Evolutionary conservation across 2,888 invertebrate genomes (phyloP), one percentile per base, ranked within the genome.

Genomic region (Quadriops clusia): DNA sequence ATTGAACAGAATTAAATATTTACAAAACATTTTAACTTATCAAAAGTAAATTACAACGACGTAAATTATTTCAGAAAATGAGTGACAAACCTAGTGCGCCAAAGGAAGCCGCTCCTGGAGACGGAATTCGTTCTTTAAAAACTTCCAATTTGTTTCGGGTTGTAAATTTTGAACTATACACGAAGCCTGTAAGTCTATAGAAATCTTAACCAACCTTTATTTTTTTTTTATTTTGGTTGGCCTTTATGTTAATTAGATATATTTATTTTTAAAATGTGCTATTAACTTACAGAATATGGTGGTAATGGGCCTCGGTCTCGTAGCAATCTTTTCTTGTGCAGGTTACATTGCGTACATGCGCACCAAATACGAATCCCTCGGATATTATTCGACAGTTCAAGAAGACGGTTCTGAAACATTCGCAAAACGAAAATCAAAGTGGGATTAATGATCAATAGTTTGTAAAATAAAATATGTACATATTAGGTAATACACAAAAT

Each of bases 281-380:
- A 28, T 33, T 39, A 49, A 48, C 51, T 72, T 73, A 42, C 67
- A 89, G 90, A 91, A 91, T 62, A 76, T 78, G 45, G 69, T 78
- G 3, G 73, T 89, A 40, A 91, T 91, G 90, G 74, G 72, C 17
- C 49, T 87, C 38, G 91, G 91, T 24, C 51, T 79, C n/a, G 59
- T 74, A 26, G 79, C 80, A 29, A 74, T 90, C 49, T 65, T 76
- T 8, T 63, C 78, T 9, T 80, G 84, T 42, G 58, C 79, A 32
- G 82, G 79, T 7, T 91, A 90, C 53, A 75, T 93, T 36, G 68
- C 77, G 3, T 91, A 90, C 50, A 86, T 90, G 85, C 72, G 84
- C 41, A 66, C 70, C 29, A 81, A 80, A 56, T 83, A 83, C 54
- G 80, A 84, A 59, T 67, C 68, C 14, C 68, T 81, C 61, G 81